Conservation (phyloP, 2,113 vertebrate species). For the Clarias gariepinus region DNA sequence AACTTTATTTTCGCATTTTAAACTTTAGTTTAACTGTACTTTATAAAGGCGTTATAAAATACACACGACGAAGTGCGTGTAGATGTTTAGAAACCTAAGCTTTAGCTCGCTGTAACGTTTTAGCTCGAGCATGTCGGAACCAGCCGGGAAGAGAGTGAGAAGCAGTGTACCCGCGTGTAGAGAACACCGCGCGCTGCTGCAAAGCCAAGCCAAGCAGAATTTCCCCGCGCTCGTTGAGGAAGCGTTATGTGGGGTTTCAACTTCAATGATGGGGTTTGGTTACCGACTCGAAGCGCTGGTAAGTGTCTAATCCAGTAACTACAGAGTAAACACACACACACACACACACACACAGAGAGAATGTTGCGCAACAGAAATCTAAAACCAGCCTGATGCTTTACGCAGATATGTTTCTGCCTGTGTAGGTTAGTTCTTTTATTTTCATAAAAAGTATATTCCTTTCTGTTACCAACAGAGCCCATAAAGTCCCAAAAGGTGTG, state of each 20-base stretch:
- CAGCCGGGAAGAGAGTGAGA: constrained; percentile 64
- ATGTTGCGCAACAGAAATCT: not conserved
- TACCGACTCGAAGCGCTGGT: constrained; percentile 76
- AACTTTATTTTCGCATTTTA: not conserved
- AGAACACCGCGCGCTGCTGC: constrained; percentile 54
- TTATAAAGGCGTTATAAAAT: not conserved
- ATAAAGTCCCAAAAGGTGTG: no score
- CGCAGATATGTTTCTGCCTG: not conserved
- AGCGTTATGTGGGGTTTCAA: constrained; percentile 71
- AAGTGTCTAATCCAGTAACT: constrained; percentile 35
- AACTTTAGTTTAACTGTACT: no score
- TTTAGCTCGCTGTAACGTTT: not conserved
- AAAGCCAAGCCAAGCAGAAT: constrained; percentile 62
- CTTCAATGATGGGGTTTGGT: constrained; percentile 68
- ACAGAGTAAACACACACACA: constrained; percentile 2
- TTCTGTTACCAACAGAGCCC: not conserved
- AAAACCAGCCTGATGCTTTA: not conserved
- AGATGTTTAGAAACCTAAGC: not conserved
- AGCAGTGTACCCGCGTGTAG: constrained; percentile 64
- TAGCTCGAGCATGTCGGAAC: constrained; percentile 62
- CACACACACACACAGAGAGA: no score
- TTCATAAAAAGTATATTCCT: not conserved
- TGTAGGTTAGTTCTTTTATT: not conserved
- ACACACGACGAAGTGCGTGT: not conserved
- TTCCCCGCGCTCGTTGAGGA: constrained; percentile 73